A percentile compares a stretch with the other conserved stretches of the same genome.
Evolutionary conservation across 2,888 invertebrate genomes (phyloP).

Genomic region (Nezara viridula): DNA sequence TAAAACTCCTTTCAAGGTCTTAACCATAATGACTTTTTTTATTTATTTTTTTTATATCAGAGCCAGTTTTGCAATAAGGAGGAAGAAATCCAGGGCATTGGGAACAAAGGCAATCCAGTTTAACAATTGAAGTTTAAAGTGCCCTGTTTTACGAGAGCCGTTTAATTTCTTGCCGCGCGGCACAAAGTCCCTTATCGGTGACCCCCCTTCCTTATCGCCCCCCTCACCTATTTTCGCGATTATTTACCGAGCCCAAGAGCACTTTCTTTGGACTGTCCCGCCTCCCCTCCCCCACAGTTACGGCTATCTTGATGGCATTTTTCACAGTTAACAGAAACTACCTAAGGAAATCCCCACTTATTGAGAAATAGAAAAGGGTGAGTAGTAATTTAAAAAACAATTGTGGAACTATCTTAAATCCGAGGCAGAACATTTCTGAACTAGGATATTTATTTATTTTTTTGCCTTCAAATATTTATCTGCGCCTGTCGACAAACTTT

Average conservation of each 20-base stretch:
- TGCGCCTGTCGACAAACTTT: too few species aligned
- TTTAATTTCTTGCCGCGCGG: not conserved
- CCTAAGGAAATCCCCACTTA: not conserved
- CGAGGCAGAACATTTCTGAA: too few species aligned
- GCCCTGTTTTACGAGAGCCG: constrained; percentile 14
- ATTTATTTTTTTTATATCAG: not conserved
- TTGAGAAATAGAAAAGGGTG: not conserved
- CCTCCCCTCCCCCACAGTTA: not conserved
- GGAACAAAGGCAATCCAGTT: constrained; percentile 40
- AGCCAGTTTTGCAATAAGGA: not conserved
- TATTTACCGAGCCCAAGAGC: constrained; percentile 17
- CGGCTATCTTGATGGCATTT: constrained; percentile 14
- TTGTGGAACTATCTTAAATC: too few species aligned
- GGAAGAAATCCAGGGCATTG: not conserved
- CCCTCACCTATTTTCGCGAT: constrained; percentile 20
- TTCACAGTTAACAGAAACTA: not conserved
- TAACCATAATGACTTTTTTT: not conserved
- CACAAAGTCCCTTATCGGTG: constrained; percentile 4
- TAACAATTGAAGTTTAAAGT: constrained; percentile 37
- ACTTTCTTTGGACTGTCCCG: not conserved
- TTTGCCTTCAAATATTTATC: too few species aligned
- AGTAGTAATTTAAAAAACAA: not conserved
- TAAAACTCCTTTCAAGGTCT: too few species aligned
- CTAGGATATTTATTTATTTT: too few species aligned
- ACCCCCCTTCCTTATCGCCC: not conserved